Evolutionary conservation across 2,113 vertebrate species (phyloP), one percentile per base, ranked within the genome.

Genomic region (Thalassoma bifasciatum): DNA sequence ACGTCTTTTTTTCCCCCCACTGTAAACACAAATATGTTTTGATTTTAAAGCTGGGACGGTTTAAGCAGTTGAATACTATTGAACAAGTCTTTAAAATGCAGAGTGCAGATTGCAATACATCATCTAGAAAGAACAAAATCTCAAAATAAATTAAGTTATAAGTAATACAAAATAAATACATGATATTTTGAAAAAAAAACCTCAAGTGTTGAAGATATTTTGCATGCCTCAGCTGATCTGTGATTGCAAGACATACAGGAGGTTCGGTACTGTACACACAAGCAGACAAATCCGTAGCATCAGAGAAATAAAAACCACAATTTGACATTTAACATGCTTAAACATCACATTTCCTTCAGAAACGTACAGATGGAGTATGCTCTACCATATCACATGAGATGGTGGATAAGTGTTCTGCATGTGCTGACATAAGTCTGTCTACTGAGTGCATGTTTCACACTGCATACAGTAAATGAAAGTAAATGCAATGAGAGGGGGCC

Each of bases 151-250:
- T 83, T 47, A 75, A 40, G 38, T 72, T 56, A 89, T 66, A 87
- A 86, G 83, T 88, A 87, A 79, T 80, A 81, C 47, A 84, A 90
- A 89, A 91, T 85, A 86, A 87, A 85, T 86, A 54, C 34, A 40
- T 44, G 46, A 23, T 23, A 68, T 58, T 59, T 67, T 37, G 7
- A 64, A 86, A 30, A 84, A 79, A 83, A 78, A n/a, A n/a, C n/a
- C 23, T 82, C 23, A 72, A 17, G 44, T 58, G 57, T 26, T 58
- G 34, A 70, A 65, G 34, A 57, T 49, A 66, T 58, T 50, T 36
- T 11, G 11, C 66, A 75, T 82, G 72, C 75, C 56, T 79, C 75
- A 58, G 61, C 44, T 49, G 44, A 61, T 75, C 26, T 76, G 42
- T 79, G 73, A 82, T 52, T 38, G 66, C 64, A 77, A 46, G 44